A percentile compares a stretch with the other conserved stretches of the same genome.
Evolutionary conservation across 1,140 invertebrate species (phyloP).

Genomic region (Periplaneta americana): DNA sequence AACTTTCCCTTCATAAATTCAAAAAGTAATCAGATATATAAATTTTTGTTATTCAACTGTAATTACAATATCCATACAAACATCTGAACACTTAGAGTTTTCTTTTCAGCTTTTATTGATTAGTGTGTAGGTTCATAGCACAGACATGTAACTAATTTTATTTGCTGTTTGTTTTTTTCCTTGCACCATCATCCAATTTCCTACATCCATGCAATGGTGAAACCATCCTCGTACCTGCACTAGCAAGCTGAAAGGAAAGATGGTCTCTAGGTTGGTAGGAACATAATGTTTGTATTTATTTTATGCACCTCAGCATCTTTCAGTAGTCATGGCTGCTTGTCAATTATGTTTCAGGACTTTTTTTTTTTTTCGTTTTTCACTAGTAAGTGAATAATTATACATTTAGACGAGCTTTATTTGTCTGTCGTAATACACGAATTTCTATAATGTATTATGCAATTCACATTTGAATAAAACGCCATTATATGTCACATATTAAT

Average conservation of each 20-base stretch:
- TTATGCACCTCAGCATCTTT: neutral
- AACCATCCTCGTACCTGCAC: constrained; percentile 41
- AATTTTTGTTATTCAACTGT: no score
- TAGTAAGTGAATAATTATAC: no score
- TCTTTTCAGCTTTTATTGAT: neutral
- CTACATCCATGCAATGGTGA: constrained; percentile 32
- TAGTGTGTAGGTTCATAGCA: neutral
- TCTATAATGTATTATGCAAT: no score
- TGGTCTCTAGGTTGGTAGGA: constrained; percentile 66
- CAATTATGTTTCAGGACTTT: neutral
- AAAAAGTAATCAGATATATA: no score
- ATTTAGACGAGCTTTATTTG: no score
- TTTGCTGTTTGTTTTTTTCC: neutral
- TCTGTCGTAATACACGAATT: no score
- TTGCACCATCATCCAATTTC: constrained; percentile 30
- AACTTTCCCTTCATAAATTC: no score
- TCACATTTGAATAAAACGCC: no score
- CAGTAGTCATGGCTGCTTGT: neutral
- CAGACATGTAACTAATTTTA: neutral
- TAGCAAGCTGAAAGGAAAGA: constrained; percentile 77
- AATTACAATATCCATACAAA: no score
- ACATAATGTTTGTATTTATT: neutral
- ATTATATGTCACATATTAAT: no score
- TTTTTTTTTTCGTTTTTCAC: no score
- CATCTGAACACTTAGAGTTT: no score